phyloP scores from a whole-genome alignment of 2,797 vertebrate genomes.

The Anabas testudineus region DNA sequence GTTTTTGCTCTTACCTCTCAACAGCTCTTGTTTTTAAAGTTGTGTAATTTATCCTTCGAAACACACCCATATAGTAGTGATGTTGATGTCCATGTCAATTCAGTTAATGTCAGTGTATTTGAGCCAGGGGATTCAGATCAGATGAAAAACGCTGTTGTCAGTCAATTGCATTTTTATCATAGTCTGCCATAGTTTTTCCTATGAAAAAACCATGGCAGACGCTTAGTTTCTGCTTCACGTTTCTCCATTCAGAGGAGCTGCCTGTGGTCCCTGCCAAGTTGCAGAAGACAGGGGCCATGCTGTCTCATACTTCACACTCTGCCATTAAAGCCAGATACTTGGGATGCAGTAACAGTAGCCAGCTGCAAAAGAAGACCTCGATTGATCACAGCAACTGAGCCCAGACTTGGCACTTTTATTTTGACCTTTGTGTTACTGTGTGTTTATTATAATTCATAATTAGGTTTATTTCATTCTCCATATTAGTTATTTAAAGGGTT shows the following conservation, averaged over 20 bases:
- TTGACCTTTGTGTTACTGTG: conserved; percentile 12
- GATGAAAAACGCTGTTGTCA: not conserved
- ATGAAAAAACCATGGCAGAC: too few species aligned
- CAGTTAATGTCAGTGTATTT: not conserved
- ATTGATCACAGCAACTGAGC: conserved; percentile 14
- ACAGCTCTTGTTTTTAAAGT: not conserved
- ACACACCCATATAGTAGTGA: too few species aligned
- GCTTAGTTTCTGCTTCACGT: conserved; percentile 59
- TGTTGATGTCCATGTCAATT: not conserved
- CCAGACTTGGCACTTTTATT: conserved; percentile 32
- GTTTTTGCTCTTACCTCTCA: not conserved
- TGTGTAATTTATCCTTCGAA: not conserved
- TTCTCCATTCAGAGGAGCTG: conserved; percentile 56
- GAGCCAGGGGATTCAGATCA: too few species aligned
- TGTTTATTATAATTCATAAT: conserved; percentile 6
- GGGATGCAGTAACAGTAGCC: conserved; percentile 68
- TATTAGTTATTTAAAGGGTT: not conserved
- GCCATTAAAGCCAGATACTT: conserved; percentile 72
- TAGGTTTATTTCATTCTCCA: not conserved
- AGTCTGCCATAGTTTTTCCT: conserved; percentile 26
- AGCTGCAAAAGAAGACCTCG: conserved; percentile 44
- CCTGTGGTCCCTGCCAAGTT: conserved; percentile 68
- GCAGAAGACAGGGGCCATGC: conserved; percentile 69
- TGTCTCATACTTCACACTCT: conserved; percentile 73
- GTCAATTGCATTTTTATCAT: conserved; percentile 17